phyloP scores from a whole-genome alignment of 2,113 vertebrate genomes.

The Pagrus major region DNA sequence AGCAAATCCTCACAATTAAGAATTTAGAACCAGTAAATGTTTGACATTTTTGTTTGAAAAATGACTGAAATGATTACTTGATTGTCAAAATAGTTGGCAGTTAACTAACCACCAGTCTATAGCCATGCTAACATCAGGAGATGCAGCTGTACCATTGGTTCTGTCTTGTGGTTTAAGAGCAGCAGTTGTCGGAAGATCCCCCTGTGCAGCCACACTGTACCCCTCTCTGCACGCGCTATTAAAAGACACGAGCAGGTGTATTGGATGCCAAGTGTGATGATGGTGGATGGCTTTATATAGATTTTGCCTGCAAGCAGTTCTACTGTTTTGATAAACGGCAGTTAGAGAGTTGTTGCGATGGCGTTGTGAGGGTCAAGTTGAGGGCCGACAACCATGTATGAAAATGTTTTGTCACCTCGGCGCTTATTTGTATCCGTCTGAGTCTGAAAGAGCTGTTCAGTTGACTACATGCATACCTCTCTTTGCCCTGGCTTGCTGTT shows the following conservation, averaged over 20 bases:
- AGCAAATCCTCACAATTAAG: no score
- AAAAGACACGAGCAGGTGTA: conserved; percentile 79
- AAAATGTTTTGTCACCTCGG: not conserved
- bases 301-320: conserved; percentile 59
- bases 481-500: conserved; percentile 2
- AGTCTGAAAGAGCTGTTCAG: not conserved
- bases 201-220: conserved; percentile 6
- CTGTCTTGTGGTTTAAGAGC: conserved; percentile 18
- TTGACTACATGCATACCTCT: conserved; percentile 3
- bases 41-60: no score
- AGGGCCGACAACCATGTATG: not conserved
- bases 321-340: conserved; percentile 58
- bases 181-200: conserved; percentile 26
- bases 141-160: not conserved
- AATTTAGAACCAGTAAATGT: no score
- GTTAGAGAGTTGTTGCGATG: conserved; percentile 10
- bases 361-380: conserved; percentile 15
- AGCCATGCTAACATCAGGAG: not conserved
- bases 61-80: no score
- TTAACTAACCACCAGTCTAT: not conserved
- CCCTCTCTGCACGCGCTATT: conserved; percentile 58
- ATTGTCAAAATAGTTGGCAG: no score
- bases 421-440: not conserved
- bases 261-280: conserved; percentile 54
- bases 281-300: conserved; percentile 74